phyloP scores from a whole-genome alignment of 2,113 vertebrate genomes.

The Halichoeres trimaculatus region DNA sequence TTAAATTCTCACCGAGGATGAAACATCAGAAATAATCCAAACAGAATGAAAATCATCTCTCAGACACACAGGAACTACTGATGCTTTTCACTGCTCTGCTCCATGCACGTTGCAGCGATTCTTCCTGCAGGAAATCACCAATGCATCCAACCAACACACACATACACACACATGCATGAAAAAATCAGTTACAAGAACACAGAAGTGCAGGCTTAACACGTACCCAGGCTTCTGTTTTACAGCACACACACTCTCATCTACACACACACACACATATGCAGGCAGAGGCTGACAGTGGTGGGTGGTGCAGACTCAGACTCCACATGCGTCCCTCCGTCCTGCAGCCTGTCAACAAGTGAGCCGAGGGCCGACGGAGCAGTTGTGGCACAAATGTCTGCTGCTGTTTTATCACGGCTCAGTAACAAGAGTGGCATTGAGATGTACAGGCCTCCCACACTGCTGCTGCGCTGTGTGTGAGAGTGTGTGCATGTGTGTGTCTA shows the following conservation, averaged over 20 bases:
- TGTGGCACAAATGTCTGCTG: conserved; percentile 34
- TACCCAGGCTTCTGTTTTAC: conserved; percentile 7
- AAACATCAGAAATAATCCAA: too few species aligned
- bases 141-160: conserved; percentile 69
- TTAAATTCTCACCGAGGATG: too few species aligned
- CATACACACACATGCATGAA: not conserved
- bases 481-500: conserved; percentile 11
- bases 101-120: too few species aligned
- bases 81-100: too few species aligned
- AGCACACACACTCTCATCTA: not conserved
- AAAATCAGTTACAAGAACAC: not conserved
- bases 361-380: conserved; percentile 29
- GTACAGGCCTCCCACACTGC: conserved; percentile 45
- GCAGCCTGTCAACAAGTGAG: conserved; percentile 53
- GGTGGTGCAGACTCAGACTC: conserved; percentile 21
- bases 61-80: too few species aligned
- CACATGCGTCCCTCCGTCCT: conserved; percentile 37
- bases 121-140: conserved; percentile 37
- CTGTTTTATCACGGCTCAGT: conserved; percentile 45
- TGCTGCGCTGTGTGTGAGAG: not conserved
- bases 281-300: not conserved
- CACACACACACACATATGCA: conserved; percentile 18
- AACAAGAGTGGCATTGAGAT: conserved; percentile 54
- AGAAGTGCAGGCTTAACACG: not conserved
- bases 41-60: too few species aligned